Evolutionary conservation across 2,797 vertebrate genomes (phyloP), one percentile per base, ranked within the genome.

Genomic region (Dendrocincla tyrannina): DNA sequence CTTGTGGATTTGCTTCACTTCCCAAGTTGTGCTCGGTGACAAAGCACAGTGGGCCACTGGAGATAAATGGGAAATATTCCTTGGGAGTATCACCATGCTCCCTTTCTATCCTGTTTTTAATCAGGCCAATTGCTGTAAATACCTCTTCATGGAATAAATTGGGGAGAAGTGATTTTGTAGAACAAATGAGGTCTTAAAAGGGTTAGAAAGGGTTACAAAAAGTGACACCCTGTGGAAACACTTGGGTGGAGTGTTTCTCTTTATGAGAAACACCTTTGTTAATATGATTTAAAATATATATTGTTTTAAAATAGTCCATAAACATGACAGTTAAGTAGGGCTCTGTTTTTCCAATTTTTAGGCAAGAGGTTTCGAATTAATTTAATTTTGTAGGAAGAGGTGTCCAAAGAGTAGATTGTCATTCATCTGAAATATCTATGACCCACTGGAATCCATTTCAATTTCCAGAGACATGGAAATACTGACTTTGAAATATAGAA

Each of bases 161-260:
- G 52, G 20, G 47, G 33, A 75, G 32, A 89, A 70, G 17, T 27
- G 1, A 67, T 76, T 70, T 58, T 64, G 30, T 24, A 46, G 60
- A 55, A 46, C 8, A 35, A 58, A 69, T 47, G 37, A 85, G 24
- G 27, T 72, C 39, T 20, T 49, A 27, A 30, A 84, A 84, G 9
- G 11, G 5, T 39, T 42, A 8, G 17, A 33, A 84, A 56, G 14
- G 53, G 32, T 55, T 55, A 55, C n/a, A 84, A 78, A 20, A 41
- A 22, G 4, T 22, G 50, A 55, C n/a, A 22, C 6, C 4, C 11
- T 42, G 5, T 0, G 6, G n/a, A n/a, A n/a, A n/a, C n/a, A n/a
- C 17, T 64, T 68, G 19, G 15, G 17, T 32, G 4, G 32, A 53
- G 9, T 10, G 13, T 56, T 42, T 42, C 41, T 24, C 8, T 30